These are phyloP conservation scores for Mungos mungo DNA, from an alignment of 2,113 vertebrate genomes.

Conservation along the genomic window DNA sequence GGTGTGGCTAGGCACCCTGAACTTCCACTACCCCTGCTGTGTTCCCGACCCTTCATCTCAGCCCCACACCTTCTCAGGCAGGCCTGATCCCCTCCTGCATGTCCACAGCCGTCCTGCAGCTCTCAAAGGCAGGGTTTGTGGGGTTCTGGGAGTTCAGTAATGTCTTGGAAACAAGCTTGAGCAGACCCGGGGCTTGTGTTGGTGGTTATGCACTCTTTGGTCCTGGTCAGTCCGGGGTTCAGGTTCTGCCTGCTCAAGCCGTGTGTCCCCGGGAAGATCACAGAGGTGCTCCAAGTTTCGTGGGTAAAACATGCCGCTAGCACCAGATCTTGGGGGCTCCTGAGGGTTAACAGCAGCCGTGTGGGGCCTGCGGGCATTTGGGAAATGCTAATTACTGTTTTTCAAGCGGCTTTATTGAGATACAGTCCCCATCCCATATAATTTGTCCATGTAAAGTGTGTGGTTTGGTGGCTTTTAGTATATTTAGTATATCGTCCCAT, in stretches of 20 bases:
- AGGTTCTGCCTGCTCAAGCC: background rate
- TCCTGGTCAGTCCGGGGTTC: background rate
- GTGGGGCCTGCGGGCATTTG: background rate
- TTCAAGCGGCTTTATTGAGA: background rate
- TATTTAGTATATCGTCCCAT: background rate
- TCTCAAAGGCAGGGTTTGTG: background rate
- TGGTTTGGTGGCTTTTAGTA: background rate
- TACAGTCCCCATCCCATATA: background rate
- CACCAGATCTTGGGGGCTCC: background rate
- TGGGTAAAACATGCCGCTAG: no score
- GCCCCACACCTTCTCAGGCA: no score
- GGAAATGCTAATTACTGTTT: background rate
- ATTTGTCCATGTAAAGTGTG: background rate
- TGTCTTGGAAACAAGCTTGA: background rate
- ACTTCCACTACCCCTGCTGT: background rate
- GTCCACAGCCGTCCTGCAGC: background rate
- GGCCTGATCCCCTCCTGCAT: accelerated
- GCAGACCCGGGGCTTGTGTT: background rate
- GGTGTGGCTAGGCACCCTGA: background rate
- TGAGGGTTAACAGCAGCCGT: background rate
- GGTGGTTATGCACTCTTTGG: background rate
- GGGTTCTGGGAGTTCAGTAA: background rate
- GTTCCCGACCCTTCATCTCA: background rate
- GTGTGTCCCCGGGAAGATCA: background rate
- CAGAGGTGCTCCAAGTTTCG: no score